Evolutionary conservation across 1,140 invertebrate species (phyloP), one percentile per base, ranked within the genome.

Genomic region (Lethrus apterus): DNA sequence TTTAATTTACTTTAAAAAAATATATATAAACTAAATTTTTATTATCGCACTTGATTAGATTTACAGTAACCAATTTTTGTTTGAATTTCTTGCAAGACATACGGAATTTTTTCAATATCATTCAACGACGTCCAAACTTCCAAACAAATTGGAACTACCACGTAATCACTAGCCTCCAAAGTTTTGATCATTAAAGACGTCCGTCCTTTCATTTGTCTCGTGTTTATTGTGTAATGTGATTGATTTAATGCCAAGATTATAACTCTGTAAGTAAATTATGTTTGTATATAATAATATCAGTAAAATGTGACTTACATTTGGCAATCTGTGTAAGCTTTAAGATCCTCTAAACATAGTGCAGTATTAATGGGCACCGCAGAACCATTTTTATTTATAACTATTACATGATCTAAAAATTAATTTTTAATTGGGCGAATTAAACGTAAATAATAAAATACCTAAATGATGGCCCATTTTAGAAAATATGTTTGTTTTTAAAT

Each of bases 361-460:
- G 46, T 26, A n/a, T 70, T 65, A 24, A 74, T 58, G 21, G 68
- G 62, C 18, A 76, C 52, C 10, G 73, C 66, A 55, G 64, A 72
- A 15, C 73, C 72, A 44, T 69, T 69, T 52, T 72, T 69, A 29
- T 70, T 60, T 61, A 76, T 66, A 2, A 75, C 54, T 19, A 77
- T 49, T 7, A 66, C 57, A 52, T 75, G 66, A 67, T 78, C 75
- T 77, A 45, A 50, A 70, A 67, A 52, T 35, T 30, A 32, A 52
- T 44, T 32, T 10, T 21, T 7, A 33, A 29, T n/a, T n/a, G n/a
- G n/a, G n/a, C n/a, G 14, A 20, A 32, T 40, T 45, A 36, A 20
- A 34, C 13, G 15, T 21, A 26, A 42, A 41, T 20, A 10, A 8
- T 45, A 26, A 31, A 14, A 19, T 33, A 78, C 74, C 73, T 45